phyloP scores from a whole-genome alignment of 2,797 vertebrate species.

The Gadopsis bispinosus region DNA sequence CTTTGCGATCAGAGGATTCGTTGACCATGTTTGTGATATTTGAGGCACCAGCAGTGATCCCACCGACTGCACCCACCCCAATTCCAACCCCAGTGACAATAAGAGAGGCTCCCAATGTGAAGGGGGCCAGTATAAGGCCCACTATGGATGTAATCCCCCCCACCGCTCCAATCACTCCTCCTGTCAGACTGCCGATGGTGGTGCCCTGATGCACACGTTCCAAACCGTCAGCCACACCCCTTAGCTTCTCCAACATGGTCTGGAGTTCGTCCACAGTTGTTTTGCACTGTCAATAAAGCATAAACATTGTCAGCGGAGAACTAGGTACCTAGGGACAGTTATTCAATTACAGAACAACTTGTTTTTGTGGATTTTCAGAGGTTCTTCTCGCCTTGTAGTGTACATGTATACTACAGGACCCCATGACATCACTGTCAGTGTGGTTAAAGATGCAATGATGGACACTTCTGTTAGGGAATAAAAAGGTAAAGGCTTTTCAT shows the following conservation, averaged over 20 bases:
- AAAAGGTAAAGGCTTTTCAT: too few relatives aligned
- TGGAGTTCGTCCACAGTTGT: slow-evolving; percentile 2
- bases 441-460: too few relatives aligned
- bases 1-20: slow-evolving; percentile 38
- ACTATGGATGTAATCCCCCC: slow-evolving; percentile 64
- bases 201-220: slow-evolving; percentile 16
- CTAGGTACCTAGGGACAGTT: neutral
- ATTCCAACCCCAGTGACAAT: slow-evolving; percentile 60
- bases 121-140: slow-evolving; percentile 59
- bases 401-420: neutral
- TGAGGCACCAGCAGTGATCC: slow-evolving; percentile 36
- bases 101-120: slow-evolving; percentile 65
- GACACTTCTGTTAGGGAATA: too few relatives aligned
- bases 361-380: neutral
- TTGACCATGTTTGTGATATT: slow-evolving; percentile 62
- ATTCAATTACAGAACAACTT: neutral
- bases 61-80: slow-evolving; percentile 30
- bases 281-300: slow-evolving; percentile 17
- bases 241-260: neutral
- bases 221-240: slow-evolving; percentile 23
- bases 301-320: neutral
- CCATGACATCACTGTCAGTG: too few relatives aligned
- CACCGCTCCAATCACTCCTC: slow-evolving; percentile 36
- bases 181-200: slow-evolving; percentile 29
- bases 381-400: neutral